Evolutionary conservation across 2,797 vertebrate species (phyloP).

Genomic region (Myiotriccus ornatus): DNA sequence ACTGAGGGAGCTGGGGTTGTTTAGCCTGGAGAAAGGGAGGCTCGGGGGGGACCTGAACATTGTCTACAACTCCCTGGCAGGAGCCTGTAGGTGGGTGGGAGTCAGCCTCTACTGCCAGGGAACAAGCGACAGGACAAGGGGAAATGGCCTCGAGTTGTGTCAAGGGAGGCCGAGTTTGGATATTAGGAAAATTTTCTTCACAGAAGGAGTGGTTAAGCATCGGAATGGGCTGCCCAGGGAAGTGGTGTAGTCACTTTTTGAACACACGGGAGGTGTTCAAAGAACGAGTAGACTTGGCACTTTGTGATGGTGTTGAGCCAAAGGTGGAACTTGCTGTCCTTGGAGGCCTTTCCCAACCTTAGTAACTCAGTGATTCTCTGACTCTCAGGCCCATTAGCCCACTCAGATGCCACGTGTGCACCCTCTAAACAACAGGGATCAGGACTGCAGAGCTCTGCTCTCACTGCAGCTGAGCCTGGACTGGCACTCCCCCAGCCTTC

Average conservation of each 20-base stretch:
- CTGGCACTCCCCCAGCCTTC: neutral
- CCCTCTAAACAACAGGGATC: too few relatives aligned
- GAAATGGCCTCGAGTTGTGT: neutral
- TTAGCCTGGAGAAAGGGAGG: neutral
- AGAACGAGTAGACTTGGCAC: too few relatives aligned
- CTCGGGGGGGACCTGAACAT: neutral
- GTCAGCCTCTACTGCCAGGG: neutral
- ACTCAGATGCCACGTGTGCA: accelerated
- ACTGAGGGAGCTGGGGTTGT: neutral
- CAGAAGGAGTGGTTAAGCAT: neutral
- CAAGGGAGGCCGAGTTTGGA: neutral
- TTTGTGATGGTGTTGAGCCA: neutral
- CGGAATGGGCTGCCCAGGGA: neutral
- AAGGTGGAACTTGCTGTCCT: neutral
- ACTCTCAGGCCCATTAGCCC: neutral
- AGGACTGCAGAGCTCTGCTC: neutral
- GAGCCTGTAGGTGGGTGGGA: neutral
- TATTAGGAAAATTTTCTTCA: neutral
- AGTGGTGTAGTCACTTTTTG: neutral
- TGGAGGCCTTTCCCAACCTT: neutral
- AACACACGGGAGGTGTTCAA: neutral
- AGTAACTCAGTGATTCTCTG: neutral
- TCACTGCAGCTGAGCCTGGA: neutral
- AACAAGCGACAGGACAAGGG: neutral
- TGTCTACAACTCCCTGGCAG: neutral